These are phyloP conservation scores for Solea solea DNA, from an alignment of 2,113 vertebrate species.

Conservation along the genomic window DNA sequence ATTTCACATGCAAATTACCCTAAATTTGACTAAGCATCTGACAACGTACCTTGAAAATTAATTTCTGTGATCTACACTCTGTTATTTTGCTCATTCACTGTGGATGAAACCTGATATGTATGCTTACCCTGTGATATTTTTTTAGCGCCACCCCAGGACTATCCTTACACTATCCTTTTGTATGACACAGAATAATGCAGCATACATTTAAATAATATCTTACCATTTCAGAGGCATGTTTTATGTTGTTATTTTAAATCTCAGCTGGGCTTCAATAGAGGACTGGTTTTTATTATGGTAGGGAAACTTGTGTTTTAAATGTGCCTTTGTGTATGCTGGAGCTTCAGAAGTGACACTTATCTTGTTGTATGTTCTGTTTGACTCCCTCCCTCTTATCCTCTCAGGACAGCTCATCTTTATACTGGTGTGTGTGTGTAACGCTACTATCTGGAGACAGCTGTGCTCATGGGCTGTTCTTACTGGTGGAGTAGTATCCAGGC, in stretches of 20 bases:
- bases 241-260: neutral
- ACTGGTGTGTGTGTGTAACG: neutral
- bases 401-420: slow-evolving; percentile 1
- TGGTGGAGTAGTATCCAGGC: slow-evolving; percentile 57
- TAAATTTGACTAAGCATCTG: too few species aligned
- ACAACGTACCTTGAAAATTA: neutral
- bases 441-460: slow-evolving; percentile 61
- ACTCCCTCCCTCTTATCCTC: neutral
- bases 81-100: neutral
- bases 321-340: neutral
- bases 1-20: too few species aligned
- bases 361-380: slow-evolving; percentile 4
- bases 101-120: slow-evolving; percentile 9
- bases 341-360: neutral
- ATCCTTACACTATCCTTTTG: neutral
- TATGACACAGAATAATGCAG: neutral
- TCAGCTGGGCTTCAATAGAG: neutral
- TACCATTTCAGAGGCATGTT: too few species aligned
- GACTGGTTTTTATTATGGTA: neutral
- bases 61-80: neutral
- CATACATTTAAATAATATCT: neutral
- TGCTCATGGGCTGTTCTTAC: slow-evolving; percentile 33
- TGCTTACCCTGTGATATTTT: neutral
- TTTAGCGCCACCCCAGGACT: slow-evolving; percentile 27
- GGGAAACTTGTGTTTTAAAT: neutral